phyloP scores from a whole-genome alignment of 2,113 vertebrate species.

The Cynopterus brachyotis region DNA sequence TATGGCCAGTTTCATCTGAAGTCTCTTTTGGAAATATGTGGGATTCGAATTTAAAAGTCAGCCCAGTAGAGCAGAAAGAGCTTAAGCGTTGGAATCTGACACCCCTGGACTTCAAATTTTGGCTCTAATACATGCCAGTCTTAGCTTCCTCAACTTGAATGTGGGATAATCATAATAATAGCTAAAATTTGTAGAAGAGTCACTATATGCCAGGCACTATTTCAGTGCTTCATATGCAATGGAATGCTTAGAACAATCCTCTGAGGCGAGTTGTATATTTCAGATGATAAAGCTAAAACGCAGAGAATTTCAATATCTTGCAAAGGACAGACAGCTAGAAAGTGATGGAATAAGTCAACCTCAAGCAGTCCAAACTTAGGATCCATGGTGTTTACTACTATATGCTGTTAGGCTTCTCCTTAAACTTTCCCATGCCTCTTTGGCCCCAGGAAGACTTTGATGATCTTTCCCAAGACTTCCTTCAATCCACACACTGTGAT shows the following conservation, averaged over 20 bases:
- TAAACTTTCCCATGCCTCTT: constrained; percentile 1
- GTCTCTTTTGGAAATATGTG: not conserved
- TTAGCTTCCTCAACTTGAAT: not conserved
- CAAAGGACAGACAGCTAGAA: not conserved
- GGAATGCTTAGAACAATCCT: not conserved
- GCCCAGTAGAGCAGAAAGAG: not conserved
- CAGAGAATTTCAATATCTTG: not conserved
- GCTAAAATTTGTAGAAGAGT: not conserved
- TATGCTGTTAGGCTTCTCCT: not conserved
- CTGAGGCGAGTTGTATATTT: constrained; percentile 18
- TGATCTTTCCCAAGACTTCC: not conserved
- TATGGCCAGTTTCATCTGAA: not conserved
- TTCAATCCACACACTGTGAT: not conserved
- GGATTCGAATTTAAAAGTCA: not conserved
- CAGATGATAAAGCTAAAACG: constrained; percentile 3
- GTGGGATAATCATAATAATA: not conserved
- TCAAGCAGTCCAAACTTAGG: not conserved
- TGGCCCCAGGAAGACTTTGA: not conserved
- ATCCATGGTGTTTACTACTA: not conserved
- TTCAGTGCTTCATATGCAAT: not conserved
- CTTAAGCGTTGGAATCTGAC: not conserved
- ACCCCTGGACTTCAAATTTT: not conserved
- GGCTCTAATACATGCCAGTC: not conserved
- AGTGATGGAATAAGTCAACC: not conserved
- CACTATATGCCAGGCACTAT: not conserved